These are phyloP conservation scores for Aurelia aurita DNA, from an alignment of 30 jellyfish, hydroid and myxozoan species.

Conservation along the genomic window DNA sequence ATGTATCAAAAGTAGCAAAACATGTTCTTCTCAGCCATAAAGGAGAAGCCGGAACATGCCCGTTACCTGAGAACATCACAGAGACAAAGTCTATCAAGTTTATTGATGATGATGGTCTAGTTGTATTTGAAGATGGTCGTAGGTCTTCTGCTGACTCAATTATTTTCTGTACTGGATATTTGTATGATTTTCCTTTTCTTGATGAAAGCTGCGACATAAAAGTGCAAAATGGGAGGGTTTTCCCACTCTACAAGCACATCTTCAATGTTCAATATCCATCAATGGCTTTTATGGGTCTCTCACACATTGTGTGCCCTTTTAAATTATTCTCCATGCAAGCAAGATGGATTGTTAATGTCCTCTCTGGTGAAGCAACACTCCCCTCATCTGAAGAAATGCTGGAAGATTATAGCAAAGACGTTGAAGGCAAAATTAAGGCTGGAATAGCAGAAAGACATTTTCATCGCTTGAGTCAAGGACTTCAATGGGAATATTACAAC, in stretches of 20 bases:
- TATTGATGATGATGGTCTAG: slow-evolving; percentile 49
- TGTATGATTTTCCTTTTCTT: slow-evolving; percentile 79
- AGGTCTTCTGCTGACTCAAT: slow-evolving; percentile 60
- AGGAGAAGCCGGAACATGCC: slow-evolving; percentile 17
- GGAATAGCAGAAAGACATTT: slow-evolving; percentile 66
- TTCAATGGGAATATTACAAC: slow-evolving; percentile 71
- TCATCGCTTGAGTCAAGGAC: slow-evolving; percentile 49
- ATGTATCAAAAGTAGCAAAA: slow-evolving; percentile 66
- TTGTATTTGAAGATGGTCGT: slow-evolving; percentile 66
- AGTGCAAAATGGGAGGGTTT: slow-evolving; percentile 53
- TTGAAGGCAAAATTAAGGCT: slow-evolving; percentile 12
- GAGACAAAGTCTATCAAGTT: slow-evolving; percentile 55
- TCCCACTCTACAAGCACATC: slow-evolving; percentile 81
- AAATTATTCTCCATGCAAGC: slow-evolving; percentile 74
- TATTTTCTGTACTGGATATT: slow-evolving; percentile 83
- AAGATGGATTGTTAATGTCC: slow-evolving; percentile 57
- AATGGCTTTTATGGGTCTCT: slow-evolving; percentile 80
- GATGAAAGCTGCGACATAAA: slow-evolving; percentile 45
- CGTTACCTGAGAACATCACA: slow-evolving; percentile 43
- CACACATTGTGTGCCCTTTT: slow-evolving; percentile 61
- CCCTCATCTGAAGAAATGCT: slow-evolving; percentile 75
- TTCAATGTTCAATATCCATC: slow-evolving; percentile 74
- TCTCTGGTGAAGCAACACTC: slow-evolving; percentile 39
- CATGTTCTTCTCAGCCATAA: slow-evolving; percentile 64
- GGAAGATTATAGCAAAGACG: slow-evolving; percentile 27